Conservation (phyloP, 2,113 vertebrate genomes). For the Illadopsis cleaveri region DNA sequence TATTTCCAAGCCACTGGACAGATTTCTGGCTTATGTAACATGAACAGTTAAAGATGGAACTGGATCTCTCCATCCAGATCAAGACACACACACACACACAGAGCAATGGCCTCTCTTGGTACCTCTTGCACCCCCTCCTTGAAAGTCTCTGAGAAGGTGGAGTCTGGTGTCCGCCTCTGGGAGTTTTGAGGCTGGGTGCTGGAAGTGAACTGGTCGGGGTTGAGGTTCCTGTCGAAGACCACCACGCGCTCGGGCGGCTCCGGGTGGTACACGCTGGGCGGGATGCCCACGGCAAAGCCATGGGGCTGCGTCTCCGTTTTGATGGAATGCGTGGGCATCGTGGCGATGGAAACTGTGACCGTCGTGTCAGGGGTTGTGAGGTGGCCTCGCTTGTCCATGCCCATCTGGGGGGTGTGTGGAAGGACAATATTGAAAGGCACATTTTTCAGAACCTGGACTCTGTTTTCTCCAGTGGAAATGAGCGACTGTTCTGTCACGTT, state of each 20-base stretch:
- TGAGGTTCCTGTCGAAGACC: constrained; percentile 85
- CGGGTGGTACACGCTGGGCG: constrained; percentile 75
- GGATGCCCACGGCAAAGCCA: constrained; percentile 86
- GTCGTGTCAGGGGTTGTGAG: constrained; percentile 92
- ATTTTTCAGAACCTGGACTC: constrained; percentile 92
- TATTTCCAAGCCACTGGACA: constrained; percentile 55
- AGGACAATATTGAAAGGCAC: constrained; percentile 92
- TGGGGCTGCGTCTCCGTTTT: constrained; percentile 89
- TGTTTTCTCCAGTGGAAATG: constrained; percentile 81
- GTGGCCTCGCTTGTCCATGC: constrained; percentile 86
- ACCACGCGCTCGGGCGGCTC: constrained; percentile 80
- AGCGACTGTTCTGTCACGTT: constrained; percentile 79
- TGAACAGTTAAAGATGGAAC: constrained; percentile 1
- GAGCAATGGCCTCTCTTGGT: not conserved
- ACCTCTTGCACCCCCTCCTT: constrained; percentile 95
- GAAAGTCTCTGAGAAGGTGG: constrained; percentile 93
- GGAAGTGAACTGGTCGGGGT: constrained; percentile 85
- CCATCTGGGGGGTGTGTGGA: constrained; percentile 80
- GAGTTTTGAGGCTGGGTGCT: constrained; percentile 76
- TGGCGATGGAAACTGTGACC: constrained; percentile 90
- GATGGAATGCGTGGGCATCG: constrained; percentile 88
- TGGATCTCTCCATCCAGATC: not conserved
- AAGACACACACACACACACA: not conserved
- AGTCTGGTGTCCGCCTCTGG: constrained; percentile 92
- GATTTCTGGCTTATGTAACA: constrained; percentile 52